Evolutionary conservation across 2,797 vertebrate species (phyloP), one percentile per base, ranked within the genome.

Genomic region (Hemibagrus guttatus): DNA sequence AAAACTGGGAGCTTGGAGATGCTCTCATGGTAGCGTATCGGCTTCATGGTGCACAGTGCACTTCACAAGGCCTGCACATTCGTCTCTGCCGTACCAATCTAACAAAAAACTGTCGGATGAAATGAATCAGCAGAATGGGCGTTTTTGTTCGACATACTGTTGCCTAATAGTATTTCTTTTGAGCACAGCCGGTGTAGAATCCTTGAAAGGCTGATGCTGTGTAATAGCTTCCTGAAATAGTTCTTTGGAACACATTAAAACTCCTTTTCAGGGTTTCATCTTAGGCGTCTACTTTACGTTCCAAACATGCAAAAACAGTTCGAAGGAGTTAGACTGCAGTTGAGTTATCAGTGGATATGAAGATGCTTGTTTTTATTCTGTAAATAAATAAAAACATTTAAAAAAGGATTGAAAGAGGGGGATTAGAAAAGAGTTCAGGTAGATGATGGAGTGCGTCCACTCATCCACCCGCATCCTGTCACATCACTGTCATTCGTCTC

Each of bases 401-500:
- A 39, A 39, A 81, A 63, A 81, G 58, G 23, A 63, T 3, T 63
- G 58, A 81, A 63, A 63, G 5, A 79, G 58, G 14, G 31, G 35
- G 42, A 74, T 52, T 63, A n/a, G 46, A 35, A 63, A 72, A 72
- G 68, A 46, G 54, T 81, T 64, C 52, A 64, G 64, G 85, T 66
- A 68, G 58, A 79, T n/a, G 54, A 88, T 81, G 3, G 42, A 83
- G 82, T 42, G 68, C 16, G 11, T 56, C 31, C 69, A 74, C 85
- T 85, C 61, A 68, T 85, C 87, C n/a, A 31, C 81, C 49, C 16
- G 16, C 81, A 84, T 49, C 89, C 81, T 78, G 61, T 78, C 86
- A 87, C 81, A 68, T 88, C 14, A 6, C 52, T 83, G 78, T 83
- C 84, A 71, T 84, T 87, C 82, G 74, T 86, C 23, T 21, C 23